phyloP scores from a whole-genome alignment of 92 coral and sea anemone genomes.

The Ricordea florida region DNA sequence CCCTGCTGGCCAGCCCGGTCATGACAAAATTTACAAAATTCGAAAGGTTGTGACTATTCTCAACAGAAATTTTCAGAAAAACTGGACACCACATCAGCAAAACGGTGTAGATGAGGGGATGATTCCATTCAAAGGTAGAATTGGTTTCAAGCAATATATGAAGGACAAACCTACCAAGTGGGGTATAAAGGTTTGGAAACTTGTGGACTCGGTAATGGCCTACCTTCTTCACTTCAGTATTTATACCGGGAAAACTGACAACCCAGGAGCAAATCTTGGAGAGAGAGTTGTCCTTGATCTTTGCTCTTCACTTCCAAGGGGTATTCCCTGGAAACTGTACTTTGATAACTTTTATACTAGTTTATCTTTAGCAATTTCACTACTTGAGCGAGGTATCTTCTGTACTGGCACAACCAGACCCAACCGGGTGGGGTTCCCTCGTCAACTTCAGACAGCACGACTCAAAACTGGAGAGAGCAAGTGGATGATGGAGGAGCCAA shows the following conservation, averaged over 20 bases:
- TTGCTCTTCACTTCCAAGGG: not conserved
- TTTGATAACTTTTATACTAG: not conserved
- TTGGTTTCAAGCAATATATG: slow-evolving; percentile 3
- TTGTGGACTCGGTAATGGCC: not conserved
- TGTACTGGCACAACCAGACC: slow-evolving; percentile 12
- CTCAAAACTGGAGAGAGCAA: slow-evolving; percentile 8
- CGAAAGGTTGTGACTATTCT: not conserved
- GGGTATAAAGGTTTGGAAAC: slow-evolving; percentile 8
- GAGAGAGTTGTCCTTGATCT: not conserved
- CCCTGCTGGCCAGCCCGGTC: too few species aligned
- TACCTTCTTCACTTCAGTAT: not conserved
- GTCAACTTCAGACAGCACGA: not conserved
- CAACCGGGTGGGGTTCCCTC: slow-evolving; percentile 13
- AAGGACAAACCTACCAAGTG: too few species aligned
- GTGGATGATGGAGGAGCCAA: slow-evolving; percentile 14
- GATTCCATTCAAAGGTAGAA: slow-evolving; percentile 14
- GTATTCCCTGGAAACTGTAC: not conserved
- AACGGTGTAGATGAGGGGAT: slow-evolving; percentile 14
- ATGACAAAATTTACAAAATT: not conserved
- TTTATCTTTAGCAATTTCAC: not conserved
- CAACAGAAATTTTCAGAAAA: not conserved
- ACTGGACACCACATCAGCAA: slow-evolving; percentile 8
- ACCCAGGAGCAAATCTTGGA: not conserved
- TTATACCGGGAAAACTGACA: slow-evolving; percentile 5
- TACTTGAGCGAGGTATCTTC: not conserved